phyloP scores from a whole-genome alignment of 2,888 invertebrate species.

The Theretra japonica region DNA sequence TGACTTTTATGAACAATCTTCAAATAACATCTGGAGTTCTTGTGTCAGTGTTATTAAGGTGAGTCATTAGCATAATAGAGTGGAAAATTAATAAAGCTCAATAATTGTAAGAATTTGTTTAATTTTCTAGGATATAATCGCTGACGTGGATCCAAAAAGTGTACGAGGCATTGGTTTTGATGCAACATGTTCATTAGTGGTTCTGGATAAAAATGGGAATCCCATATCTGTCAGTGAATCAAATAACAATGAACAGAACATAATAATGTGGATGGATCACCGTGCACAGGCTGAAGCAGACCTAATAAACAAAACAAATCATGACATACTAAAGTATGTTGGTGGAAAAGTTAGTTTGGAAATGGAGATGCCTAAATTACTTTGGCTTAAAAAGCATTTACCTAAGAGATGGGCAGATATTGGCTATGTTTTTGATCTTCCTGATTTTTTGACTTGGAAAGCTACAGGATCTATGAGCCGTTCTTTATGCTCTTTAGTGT shows the following conservation, averaged over 20 bases:
- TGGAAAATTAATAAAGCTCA: slow-evolving; percentile 23
- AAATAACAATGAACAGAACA: slow-evolving; percentile 89
- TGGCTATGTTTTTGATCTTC: slow-evolving; percentile 94
- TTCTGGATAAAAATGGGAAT: slow-evolving; percentile 87
- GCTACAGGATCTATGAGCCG: slow-evolving; percentile 91
- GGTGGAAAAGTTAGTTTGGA: slow-evolving; percentile 97
- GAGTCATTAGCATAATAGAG: slow-evolving; percentile 37
- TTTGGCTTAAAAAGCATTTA: slow-evolving; percentile 94
- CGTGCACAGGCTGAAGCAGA: slow-evolving; percentile 92
- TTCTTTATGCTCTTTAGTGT: slow-evolving; percentile 95
- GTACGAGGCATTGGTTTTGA: slow-evolving; percentile 97
- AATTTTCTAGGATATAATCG: slow-evolving; percentile 83
- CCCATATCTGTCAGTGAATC: slow-evolving; percentile 89
- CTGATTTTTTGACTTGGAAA: slow-evolving; percentile 97
- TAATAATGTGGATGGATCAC: slow-evolving; percentile 97
- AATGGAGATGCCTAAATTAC: slow-evolving; percentile 97
- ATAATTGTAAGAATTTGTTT: background rate
- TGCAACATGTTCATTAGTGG: slow-evolving; percentile 97
- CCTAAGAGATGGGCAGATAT: slow-evolving; percentile 88
- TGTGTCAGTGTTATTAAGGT: slow-evolving; percentile 91
- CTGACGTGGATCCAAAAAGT: slow-evolving; percentile 76
- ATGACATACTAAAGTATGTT: slow-evolving; percentile 92
- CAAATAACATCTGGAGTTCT: slow-evolving; percentile 94
- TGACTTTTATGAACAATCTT: slow-evolving; percentile 95
- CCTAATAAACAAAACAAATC: slow-evolving; percentile 90